Conservation (phyloP, 2,888 invertebrate species). For the Aproaerema taeniolella region DNA sequence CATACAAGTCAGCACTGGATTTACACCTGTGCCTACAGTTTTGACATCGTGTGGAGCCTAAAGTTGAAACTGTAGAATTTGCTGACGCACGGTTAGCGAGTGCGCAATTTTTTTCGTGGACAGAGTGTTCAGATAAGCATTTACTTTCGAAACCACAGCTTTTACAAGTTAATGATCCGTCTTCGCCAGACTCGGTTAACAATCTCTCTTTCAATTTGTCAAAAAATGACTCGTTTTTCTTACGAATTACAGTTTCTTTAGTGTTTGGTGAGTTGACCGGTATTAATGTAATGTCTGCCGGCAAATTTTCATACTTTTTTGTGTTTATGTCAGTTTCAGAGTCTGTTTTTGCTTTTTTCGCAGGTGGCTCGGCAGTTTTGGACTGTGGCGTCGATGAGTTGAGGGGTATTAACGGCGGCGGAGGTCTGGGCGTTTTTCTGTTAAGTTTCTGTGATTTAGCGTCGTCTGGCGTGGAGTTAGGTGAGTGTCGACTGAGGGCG, state of each 20-base stretch:
- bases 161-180: slow-evolving; percentile 82
- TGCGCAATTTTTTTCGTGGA: slow-evolving; percentile 84
- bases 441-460: slow-evolving; percentile 44
- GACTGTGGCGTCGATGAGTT: slow-evolving; percentile 65
- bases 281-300: slow-evolving; percentile 46
- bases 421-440: slow-evolving; percentile 76
- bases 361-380: slow-evolving; percentile 56
- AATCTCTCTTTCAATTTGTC: slow-evolving; percentile 88
- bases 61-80: slow-evolving; percentile 60
- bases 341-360: slow-evolving; percentile 59
- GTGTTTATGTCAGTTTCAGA: slow-evolving; percentile 20
- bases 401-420: slow-evolving; percentile 87
- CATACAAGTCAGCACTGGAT: slow-evolving; percentile 86
- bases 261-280: slow-evolving; percentile 34
- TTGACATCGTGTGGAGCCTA: slow-evolving; percentile 88
- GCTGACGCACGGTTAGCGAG: slow-evolving; percentile 55
- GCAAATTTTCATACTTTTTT: slow-evolving; percentile 36
- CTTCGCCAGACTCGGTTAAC: slow-evolving; percentile 79
- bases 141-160: slow-evolving; percentile 87
- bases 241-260: slow-evolving; percentile 54
- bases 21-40: slow-evolving; percentile 92
- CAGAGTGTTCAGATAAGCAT: slow-evolving; percentile 87
- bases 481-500: slow-evolving; percentile 35
- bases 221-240: slow-evolving; percentile 88
- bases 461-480: slow-evolving; percentile 40